Evolutionary conservation across 2,888 invertebrate species (phyloP).

Genomic region (Smittia sp.): DNA sequence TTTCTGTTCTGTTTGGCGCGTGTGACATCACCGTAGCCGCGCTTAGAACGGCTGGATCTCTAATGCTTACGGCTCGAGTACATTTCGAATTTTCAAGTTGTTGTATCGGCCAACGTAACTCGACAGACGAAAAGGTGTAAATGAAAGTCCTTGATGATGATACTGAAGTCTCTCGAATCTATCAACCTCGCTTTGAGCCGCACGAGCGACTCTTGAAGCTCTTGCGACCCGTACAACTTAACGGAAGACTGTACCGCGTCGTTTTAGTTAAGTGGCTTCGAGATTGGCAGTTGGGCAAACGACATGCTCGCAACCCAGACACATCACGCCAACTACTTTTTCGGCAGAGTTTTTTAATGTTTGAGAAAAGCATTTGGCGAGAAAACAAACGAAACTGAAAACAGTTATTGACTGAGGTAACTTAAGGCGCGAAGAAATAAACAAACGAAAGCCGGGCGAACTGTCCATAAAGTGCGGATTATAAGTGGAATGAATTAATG

Average conservation of each 20-base stretch:
- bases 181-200: no score
- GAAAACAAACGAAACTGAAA: not conserved
- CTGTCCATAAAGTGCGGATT: not conserved
- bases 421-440: not conserved
- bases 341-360: not conserved
- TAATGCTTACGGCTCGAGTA: not conserved
- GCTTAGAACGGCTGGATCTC: not conserved
- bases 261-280: not conserved
- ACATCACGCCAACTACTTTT: not conserved
- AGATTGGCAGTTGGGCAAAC: not conserved
- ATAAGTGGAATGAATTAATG: not conserved
- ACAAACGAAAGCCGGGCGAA: not conserved
- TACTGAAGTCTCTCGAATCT: no score
- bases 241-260: not conserved
- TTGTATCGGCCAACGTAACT: not conserved
- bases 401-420: not conserved
- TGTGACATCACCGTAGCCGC: slow-evolving; percentile 2
- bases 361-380: not conserved
- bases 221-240: no score
- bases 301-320: not conserved
- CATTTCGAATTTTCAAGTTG: slow-evolving; percentile 10
- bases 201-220: no score
- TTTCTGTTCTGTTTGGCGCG: not conserved
- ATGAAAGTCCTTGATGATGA: not conserved
- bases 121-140: not conserved